These are phyloP conservation scores for Phyllotreta striolata DNA, from an alignment of 2,888 invertebrate species.

Conservation along the genomic window DNA sequence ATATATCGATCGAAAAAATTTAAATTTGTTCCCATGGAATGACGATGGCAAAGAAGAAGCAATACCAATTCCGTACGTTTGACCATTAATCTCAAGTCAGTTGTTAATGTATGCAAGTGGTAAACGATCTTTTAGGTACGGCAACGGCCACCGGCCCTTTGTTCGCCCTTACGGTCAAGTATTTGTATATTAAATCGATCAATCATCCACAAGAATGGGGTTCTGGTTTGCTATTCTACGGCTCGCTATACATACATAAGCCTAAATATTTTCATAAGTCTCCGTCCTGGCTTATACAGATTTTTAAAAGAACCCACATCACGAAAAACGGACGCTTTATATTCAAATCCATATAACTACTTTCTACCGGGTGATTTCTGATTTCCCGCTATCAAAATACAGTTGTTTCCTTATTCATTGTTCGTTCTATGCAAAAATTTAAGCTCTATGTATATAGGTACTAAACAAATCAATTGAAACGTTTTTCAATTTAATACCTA, in stretches of 20 bases:
- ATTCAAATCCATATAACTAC: conserved; percentile 38
- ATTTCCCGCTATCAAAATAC: conserved; percentile 1
- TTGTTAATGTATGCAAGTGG: conserved; percentile 62
- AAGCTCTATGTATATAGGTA: too few species aligned
- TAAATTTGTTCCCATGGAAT: conserved; percentile 53
- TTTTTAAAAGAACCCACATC: conserved; percentile 42
- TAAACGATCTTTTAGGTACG: conserved; percentile 62
- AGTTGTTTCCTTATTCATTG: neutral
- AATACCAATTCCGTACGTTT: conserved; percentile 48
- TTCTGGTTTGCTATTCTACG: conserved; percentile 49
- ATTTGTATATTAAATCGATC: conserved; percentile 64
- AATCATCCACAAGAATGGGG: conserved; percentile 61
- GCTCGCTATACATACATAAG: conserved; percentile 56
- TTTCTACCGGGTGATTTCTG: conserved; percentile 25
- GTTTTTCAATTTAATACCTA: too few species aligned
- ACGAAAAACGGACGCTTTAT: conserved; percentile 38
- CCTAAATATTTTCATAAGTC: conserved; percentile 48
- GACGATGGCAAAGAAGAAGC: conserved; percentile 41
- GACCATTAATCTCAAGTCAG: conserved; percentile 61
- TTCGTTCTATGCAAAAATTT: neutral
- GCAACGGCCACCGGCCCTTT: conserved; percentile 56
- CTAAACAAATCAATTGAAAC: too few species aligned
- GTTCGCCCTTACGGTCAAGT: conserved; percentile 63
- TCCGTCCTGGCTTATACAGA: conserved; percentile 41
- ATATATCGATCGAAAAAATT: conserved; percentile 35